Conservation (phyloP, 2,113 vertebrate species). For the Vidua chalybeata region DNA sequence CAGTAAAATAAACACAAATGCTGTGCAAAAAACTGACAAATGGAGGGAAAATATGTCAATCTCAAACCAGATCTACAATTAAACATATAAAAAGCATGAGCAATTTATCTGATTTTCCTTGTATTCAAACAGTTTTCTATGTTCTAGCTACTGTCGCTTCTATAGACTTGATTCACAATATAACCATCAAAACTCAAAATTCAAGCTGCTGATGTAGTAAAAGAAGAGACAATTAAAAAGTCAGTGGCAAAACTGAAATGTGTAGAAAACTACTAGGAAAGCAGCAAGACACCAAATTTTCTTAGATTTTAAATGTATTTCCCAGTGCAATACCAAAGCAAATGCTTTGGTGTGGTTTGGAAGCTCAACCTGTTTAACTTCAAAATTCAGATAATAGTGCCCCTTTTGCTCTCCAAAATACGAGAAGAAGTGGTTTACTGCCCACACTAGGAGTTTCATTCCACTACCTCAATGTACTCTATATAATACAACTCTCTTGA, state of each 20-base stretch:
- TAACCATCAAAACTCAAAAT: constrained; percentile 8
- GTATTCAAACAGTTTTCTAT: not conserved
- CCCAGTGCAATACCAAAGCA: not conserved
- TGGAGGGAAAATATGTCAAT: constrained; percentile 36
- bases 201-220: not conserved
- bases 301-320: not conserved
- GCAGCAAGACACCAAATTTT: not conserved
- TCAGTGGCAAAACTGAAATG: not conserved
- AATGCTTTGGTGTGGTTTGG: not conserved
- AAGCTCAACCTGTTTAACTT: not conserved
- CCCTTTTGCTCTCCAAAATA: not conserved
- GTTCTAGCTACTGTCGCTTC: not conserved
- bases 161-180: constrained; percentile 21
- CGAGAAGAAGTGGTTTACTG: not conserved
- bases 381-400: not conserved
- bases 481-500: not conserved
- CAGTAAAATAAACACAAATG: constrained; percentile 32
- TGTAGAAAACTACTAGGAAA: not conserved
- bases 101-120: not conserved
- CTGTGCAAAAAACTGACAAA: constrained; percentile 21
- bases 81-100: constrained; percentile 18
- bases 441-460: not conserved
- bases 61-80: constrained; percentile 38
- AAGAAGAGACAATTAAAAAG: constrained; percentile 26
- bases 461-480: not conserved